Percentiles rank a stretch among this genome's conserved stretches.
phyloP scores from a whole-genome alignment of 2,797 vertebrate species.

The Tolypeutes matacus region DNA sequence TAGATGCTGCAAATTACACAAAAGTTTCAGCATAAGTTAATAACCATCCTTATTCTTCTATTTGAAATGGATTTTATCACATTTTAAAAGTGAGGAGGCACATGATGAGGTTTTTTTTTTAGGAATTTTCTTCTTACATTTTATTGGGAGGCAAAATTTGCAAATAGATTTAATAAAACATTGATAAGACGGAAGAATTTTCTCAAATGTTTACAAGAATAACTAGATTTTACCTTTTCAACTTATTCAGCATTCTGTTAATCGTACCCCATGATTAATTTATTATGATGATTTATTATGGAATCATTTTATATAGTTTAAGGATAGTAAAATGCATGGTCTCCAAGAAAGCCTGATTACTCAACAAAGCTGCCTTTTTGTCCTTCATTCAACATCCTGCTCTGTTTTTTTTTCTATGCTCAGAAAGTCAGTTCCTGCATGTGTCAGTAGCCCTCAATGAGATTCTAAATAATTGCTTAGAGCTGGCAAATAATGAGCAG shows the following conservation, averaged over 20 bases:
- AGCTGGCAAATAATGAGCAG: conserved; percentile 14
- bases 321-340: conserved; percentile 48
- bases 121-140: background rate
- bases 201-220: background rate
- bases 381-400: background rate
- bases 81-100: conserved; percentile 22
- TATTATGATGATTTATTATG: conserved; percentile 8
- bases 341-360: conserved; percentile 71
- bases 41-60: conserved; percentile 2
- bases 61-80: background rate
- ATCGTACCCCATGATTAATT: background rate
- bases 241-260: conserved; percentile 47
- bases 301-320: conserved; percentile 27
- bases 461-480: conserved; percentile 26
- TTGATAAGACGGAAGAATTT: background rate
- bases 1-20: background rate
- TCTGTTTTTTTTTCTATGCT: background rate
- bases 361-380: conserved; percentile 79
- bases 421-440: conserved; percentile 8
- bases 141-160: background rate
- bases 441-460: background rate
- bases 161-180: background rate
- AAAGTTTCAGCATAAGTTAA: conserved; percentile 39
- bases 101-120: background rate
- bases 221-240: conserved; percentile 30